A percentile compares a stretch with the other conserved stretches of the same genome.
phyloP scores from a whole-genome alignment of 2,888 invertebrate genomes.

The Lycophotia porphyrea region DNA sequence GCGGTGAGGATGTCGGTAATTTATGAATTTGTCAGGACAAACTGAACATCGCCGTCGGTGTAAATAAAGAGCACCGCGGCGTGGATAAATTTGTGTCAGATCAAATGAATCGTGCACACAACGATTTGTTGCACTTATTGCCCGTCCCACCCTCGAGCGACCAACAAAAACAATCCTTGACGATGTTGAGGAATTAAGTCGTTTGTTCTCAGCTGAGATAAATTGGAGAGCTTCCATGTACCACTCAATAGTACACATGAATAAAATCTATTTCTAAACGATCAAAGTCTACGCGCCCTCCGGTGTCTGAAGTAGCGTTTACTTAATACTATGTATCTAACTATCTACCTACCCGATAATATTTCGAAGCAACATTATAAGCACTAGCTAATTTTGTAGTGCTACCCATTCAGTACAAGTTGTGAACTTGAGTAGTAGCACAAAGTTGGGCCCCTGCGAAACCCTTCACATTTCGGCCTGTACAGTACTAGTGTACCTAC shows the following conservation, averaged over 20 bases:
- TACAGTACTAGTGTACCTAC: not conserved
- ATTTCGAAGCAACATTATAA: constrained; percentile 30
- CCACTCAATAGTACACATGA: constrained; percentile 52
- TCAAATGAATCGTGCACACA: constrained; percentile 88
- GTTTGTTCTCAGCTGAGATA: constrained; percentile 74
- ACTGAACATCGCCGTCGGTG: constrained; percentile 86
- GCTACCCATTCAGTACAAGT: constrained; percentile 65
- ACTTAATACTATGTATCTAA: constrained; percentile 20
- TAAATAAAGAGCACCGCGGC: constrained; percentile 87
- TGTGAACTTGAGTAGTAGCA: constrained; percentile 65
- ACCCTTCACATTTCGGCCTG: constrained; percentile 72
- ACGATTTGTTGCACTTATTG: constrained; percentile 88
- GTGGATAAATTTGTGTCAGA: constrained; percentile 90
- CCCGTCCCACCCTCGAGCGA: constrained; percentile 70
- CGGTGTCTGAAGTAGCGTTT: constrained; percentile 32
- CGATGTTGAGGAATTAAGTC: constrained; percentile 74
- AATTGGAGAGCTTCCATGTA: constrained; percentile 69
- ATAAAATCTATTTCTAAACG: constrained; percentile 63
- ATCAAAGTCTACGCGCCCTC: constrained; percentile 45
- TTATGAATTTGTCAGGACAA: constrained; percentile 90
- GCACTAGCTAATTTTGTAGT: constrained; percentile 62
- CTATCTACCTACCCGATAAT: constrained; percentile 4
- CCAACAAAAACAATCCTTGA: constrained; percentile 71
- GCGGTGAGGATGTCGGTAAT: constrained; percentile 89
- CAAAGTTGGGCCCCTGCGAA: constrained; percentile 76